phyloP scores from a whole-genome alignment of 2,797 vertebrate species.

The Gobio occitaniae region DNA sequence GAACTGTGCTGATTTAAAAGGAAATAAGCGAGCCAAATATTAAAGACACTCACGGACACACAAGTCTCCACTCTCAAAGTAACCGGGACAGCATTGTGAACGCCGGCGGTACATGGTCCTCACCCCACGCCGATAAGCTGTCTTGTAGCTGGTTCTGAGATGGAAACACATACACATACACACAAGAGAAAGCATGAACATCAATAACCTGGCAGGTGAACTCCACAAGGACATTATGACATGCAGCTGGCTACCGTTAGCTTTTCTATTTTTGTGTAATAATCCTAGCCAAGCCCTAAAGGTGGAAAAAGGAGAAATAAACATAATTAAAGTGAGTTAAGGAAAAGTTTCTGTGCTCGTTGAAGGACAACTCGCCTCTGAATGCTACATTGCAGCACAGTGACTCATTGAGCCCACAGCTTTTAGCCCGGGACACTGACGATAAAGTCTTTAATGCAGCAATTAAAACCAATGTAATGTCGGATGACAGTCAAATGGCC shows the following conservation, averaged over 20 bases:
- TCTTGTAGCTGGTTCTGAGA: conserved; percentile 97
- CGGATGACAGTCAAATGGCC: conserved; percentile 62
- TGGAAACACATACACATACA: conserved; percentile 40
- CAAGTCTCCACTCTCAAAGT: conserved; percentile 94
- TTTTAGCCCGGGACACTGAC: conserved; percentile 56
- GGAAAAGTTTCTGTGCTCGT: conserved; percentile 34
- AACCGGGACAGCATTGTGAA: conserved; percentile 97
- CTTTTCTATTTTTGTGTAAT: conserved; percentile 10
- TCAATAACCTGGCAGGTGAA: conserved; percentile 13
- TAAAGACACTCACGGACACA: conserved; percentile 89
- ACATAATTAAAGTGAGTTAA: conserved; percentile 51
- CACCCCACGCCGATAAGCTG: conserved; percentile 92
- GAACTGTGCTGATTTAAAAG: conserved; percentile 53
- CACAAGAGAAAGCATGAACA: conserved; percentile 16
- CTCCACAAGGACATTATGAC: conserved; percentile 15
- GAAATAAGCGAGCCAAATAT: conserved; percentile 51
- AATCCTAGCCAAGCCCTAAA: conserved; percentile 24
- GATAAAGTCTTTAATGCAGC: conserved; percentile 67
- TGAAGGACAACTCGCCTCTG: conserved; percentile 54
- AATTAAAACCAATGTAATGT: conserved; percentile 59
- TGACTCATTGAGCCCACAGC: conserved; percentile 50
- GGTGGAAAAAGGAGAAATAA: conserved; percentile 35
- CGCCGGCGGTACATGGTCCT: conserved; percentile 96
- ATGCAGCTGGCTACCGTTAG: conserved; percentile 11
- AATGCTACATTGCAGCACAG: conserved; percentile 45